Evolutionary conservation across 2,888 invertebrate genomes (phyloP), one percentile per base, ranked within the genome.

Genomic region (Dynastes hyllus): DNA sequence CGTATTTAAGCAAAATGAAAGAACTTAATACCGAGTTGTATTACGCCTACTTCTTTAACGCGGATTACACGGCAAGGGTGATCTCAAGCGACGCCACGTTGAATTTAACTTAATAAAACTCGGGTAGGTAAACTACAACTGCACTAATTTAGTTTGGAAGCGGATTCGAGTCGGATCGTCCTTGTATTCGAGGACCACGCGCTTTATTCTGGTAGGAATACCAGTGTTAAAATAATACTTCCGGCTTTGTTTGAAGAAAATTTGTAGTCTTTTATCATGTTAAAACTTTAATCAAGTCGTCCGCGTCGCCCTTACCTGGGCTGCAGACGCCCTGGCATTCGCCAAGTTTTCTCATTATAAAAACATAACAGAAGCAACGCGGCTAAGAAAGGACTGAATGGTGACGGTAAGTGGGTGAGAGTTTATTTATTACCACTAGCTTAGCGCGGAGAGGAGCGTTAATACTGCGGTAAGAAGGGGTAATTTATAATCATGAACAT

Each of bases 281-380:
- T 66, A 66, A 66, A 66, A 66, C 66, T 66, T 66, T 66, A 40
- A 66, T 66, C 37, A 66, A 66, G 66, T 66, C 66, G 66, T 13
- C 66, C 66, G 32, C 63, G 13, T 13, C 63, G 40, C 66, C n/a
- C 8, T 13, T 40, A 66, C 40, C 55, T 55, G 45, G 11, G 55
- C n/a, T 11, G 22, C n/a, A 22, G 55, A 22, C 55, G 22, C 16
- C 22, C 16, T 2, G n/a, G 22, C 55, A 22, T 22, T 22, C 55
- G 22, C 55, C 55, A 55, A 55, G 55, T 55, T 55, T 55, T n/a
- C 55, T 55, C 55, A 55, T 55, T 55, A 55, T 55, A 55, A 55
- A 55, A 55, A 55, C 55, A 55, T 55, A 55, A 55, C 55, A n/a
- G 55, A 22, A 16, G 55, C 55, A 8, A 22, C 55, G 9, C 11